Base-by-base conservation (phyloP, 2,797 vertebrate genomes). In the Pseudomugil gertrudae region DNA sequence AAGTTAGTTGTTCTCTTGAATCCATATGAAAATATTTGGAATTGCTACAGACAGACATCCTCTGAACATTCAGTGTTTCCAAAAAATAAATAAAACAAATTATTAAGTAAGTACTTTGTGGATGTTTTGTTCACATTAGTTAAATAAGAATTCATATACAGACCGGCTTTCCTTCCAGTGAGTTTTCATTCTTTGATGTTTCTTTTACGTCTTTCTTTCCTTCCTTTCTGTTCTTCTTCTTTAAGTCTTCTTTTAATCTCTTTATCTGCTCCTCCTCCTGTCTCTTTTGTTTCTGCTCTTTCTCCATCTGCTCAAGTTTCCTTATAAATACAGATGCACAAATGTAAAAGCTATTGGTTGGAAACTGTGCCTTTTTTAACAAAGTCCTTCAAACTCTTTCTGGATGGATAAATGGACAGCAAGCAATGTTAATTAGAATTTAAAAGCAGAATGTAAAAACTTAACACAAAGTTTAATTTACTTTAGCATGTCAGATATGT, bases 201-300 rank as follows among this genome's bases (percentile, higher is more conserved):
- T 95, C 94, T 84, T 92, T 94, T 9, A 0, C 0, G 17, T 92
- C 84, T 30, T 86, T 93, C 32, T 92, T 96, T n/a, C 60, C 80
- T 47, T 11, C 51, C 45, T 80, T 94, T 67, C 86, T 95, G 38
- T 6, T 62, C 62, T 85, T 94, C 79, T 87, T 93, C 74, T 76
- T 95, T 65, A 88, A n/a, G 43, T 95, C 93, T 19, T 96, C 93
- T 72, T 72, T 91, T 52, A 89, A 74, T 47, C 66, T 90, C 69
- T 93, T 87, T 9, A 93, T 61, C 58, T 95, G 91, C 60, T 95
- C 91, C 68, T 87, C 92, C 67, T 85, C 90, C 0, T 87, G 84
- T 79, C 71, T 94, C 76, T 80, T 92, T 47, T 94, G 87, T 2
- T 94, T 89, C 32, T 86, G 76, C 69, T 94, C 90, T 62, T 63